A percentile compares a stretch with the other conserved stretches of the same genome.
Conservation (phyloP, 2,113 vertebrate species). For the Aptenodytes forsteri region DNA sequence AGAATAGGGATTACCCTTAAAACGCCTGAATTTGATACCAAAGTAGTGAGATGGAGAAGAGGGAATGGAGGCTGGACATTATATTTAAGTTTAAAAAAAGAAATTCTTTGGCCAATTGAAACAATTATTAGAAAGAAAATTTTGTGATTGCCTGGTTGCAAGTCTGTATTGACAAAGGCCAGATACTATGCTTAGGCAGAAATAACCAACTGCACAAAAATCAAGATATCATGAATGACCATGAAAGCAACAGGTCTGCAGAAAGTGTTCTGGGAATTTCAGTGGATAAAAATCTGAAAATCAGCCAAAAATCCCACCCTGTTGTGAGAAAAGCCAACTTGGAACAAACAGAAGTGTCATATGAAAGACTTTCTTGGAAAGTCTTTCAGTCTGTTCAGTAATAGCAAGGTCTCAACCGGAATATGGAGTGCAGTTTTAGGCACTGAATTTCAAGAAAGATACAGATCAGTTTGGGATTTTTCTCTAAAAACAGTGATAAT, state of each 20-base stretch:
- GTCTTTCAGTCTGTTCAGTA: neutral
- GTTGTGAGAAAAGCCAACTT: neutral
- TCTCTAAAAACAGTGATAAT: neutral
- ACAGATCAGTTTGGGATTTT: neutral
- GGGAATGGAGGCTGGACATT: neutral
- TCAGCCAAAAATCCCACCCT: neutral
- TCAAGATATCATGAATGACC: neutral
- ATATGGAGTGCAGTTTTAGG: neutral
- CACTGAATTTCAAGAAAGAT: neutral
- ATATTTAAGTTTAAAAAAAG: neutral
- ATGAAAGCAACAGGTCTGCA: neutral
- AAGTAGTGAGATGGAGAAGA: neutral
- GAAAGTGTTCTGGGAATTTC: neutral
- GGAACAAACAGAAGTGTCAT: neutral
- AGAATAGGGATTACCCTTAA: neutral
- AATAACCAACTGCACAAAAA: neutral
- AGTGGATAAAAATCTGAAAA: neutral
- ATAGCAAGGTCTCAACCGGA: neutral
- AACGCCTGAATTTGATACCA: neutral
- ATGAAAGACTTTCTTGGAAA: neutral
- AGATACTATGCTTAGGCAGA: neutral
- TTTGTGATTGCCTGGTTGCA: neutral
- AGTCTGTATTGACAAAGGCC: neutral
- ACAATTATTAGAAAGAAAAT: neutral
- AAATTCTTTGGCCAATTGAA: neutral